These are phyloP conservation scores for Lophius americanus DNA, from an alignment of 2,797 vertebrate species.

Conservation along the genomic window DNA sequence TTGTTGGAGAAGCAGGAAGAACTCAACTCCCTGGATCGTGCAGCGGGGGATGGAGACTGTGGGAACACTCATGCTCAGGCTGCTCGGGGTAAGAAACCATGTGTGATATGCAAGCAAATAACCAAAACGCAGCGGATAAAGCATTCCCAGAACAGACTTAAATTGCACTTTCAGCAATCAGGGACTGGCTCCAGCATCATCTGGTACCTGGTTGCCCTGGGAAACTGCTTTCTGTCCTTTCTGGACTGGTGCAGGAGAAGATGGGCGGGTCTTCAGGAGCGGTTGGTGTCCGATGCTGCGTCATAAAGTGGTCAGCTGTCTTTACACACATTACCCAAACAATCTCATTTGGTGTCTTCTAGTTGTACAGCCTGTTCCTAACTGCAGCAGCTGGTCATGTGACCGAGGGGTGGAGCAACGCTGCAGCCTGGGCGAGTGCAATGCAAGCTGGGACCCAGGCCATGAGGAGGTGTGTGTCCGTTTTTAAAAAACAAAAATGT, in stretches of 20 bases:
- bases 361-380: constrained; percentile 95
- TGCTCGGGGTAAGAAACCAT: constrained; percentile 79
- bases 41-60: constrained; percentile 92
- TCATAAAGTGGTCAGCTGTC: too few species aligned
- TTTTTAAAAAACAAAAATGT: too few species aligned
- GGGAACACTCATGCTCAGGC: constrained; percentile 90
- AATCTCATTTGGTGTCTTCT: neutral
- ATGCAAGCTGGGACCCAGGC: constrained; percentile 90
- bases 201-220: constrained; percentile 78
- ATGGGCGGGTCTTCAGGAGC: constrained; percentile 97
- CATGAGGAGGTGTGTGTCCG: constrained; percentile 83
- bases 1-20: constrained; percentile 84
- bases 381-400: constrained; percentile 86
- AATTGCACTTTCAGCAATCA: constrained; percentile 80
- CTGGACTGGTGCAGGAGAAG: constrained; percentile 87
- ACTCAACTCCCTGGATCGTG: constrained; percentile 91
- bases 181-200: constrained; percentile 81
- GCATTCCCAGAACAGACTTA: neutral
- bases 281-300: constrained; percentile 53
- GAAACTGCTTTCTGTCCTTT: constrained; percentile 82
- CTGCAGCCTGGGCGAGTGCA: constrained; percentile 85
- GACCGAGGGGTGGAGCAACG: constrained; percentile 49
- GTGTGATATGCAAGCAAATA: neutral
- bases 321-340: neutral
- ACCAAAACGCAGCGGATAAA: neutral